Evolutionary conservation across 2,797 vertebrate species (phyloP).

Genomic region (Limosa lapponica): DNA sequence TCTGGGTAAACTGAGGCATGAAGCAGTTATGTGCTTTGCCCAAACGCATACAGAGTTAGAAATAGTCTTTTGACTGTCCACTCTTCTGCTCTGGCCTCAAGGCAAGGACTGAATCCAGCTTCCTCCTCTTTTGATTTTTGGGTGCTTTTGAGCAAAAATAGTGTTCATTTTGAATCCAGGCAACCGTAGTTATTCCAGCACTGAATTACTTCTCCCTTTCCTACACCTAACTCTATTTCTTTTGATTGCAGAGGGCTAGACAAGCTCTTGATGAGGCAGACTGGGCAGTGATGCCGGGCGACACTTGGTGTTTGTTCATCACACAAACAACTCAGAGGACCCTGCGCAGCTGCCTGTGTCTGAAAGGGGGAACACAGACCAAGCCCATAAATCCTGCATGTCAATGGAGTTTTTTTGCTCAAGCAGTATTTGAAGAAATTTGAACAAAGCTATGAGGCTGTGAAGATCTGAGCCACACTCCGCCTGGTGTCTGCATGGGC

Average conservation of each 20-base stretch:
- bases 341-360: background rate
- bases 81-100: background rate
- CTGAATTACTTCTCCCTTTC: background rate
- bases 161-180: background rate
- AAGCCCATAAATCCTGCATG: background rate
- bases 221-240: background rate
- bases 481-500: accelerated
- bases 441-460: background rate
- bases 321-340: background rate
- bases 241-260: background rate
- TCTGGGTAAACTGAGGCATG: background rate
- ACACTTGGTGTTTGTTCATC: background rate
- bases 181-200: background rate
- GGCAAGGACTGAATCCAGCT: background rate
- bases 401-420: background rate
- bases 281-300: background rate
- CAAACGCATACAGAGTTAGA: background rate
- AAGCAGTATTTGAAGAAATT: background rate
- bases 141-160: background rate
- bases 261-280: background rate
- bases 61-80: background rate
- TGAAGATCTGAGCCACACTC: background rate
- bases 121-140: background rate
- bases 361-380: background rate
- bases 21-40: background rate